These are phyloP conservation scores for Bothrops jararaca DNA, from an alignment of 2,113 vertebrate genomes.

Conservation along the genomic window DNA sequence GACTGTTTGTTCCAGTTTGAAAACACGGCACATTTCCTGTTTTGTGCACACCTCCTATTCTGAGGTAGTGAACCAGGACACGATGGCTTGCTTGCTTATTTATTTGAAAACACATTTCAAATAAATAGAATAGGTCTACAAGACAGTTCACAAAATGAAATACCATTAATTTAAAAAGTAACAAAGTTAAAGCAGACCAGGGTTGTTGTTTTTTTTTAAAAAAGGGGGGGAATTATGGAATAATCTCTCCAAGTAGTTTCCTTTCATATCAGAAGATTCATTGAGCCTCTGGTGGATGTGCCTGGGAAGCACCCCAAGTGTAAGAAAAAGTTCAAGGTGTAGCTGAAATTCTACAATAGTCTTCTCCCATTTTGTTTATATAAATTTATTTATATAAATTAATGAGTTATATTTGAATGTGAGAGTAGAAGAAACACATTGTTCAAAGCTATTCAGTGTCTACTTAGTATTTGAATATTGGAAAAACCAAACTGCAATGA, in stretches of 20 bases:
- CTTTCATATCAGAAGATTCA: neutral
- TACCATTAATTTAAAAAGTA: neutral
- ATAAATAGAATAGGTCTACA: too few species aligned
- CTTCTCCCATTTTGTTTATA: neutral
- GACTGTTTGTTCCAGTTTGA: neutral
- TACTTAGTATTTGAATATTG: neutral
- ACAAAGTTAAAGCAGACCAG: neutral
- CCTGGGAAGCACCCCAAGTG: neutral
- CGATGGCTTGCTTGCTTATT: neutral
- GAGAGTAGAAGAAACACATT: neutral
- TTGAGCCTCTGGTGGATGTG: neutral
- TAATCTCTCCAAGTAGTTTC: neutral
- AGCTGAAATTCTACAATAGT: neutral
- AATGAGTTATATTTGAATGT: neutral
- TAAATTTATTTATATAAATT: neutral
- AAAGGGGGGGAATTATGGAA: neutral
- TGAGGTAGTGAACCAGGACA: neutral
- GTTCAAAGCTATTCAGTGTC: neutral
- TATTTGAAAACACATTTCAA: neutral
- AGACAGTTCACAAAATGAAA: neutral
- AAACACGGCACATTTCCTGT: neutral
- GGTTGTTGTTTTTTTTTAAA: neutral
- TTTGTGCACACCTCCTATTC: neutral
- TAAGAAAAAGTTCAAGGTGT: neutral
- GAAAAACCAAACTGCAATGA: neutral